Conservation (phyloP, 1,140 invertebrate species). For the Choristoneura fumiferana region DNA sequence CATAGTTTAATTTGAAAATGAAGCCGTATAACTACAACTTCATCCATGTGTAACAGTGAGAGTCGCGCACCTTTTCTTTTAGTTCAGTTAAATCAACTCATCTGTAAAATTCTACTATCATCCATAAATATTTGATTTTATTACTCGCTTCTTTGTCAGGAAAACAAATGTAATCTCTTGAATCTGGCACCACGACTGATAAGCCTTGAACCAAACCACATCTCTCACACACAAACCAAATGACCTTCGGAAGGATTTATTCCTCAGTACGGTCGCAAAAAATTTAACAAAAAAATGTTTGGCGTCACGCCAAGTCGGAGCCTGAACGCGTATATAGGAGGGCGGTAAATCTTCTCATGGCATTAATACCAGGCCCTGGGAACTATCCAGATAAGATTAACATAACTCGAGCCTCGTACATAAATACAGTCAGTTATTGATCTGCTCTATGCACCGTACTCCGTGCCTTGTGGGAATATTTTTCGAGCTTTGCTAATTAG, state of each 20-base stretch:
- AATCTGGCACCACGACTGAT: neutral
- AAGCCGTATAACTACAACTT: no score
- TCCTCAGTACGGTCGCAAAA: slow-evolving; percentile 31
- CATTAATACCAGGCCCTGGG: slow-evolving; percentile 20
- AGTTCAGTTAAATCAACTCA: no score
- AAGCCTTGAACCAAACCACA: neutral
- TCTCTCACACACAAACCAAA: slow-evolving; percentile 24
- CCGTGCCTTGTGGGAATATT: no score
- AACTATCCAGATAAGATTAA: slow-evolving; percentile 16
- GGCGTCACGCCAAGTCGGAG: slow-evolving; percentile 24
- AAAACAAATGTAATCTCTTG: neutral
- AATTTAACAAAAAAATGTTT: slow-evolving; percentile 52
- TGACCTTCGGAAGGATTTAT: slow-evolving; percentile 44
- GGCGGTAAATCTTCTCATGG: slow-evolving; percentile 38
- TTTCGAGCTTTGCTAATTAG: no score
- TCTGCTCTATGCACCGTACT: no score
- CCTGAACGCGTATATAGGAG: slow-evolving; percentile 33
- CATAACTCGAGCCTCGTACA: slow-evolving; percentile 1
- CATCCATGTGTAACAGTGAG: no score
- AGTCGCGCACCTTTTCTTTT: no score
- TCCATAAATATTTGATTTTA: no score
- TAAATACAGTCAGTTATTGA: neutral
- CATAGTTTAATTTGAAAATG: no score
- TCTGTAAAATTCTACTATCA: no score
- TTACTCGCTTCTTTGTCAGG: no score